Evolutionary conservation across 2,113 vertebrate genomes (phyloP).

Genomic region (Hippoglossus stenolepis): DNA sequence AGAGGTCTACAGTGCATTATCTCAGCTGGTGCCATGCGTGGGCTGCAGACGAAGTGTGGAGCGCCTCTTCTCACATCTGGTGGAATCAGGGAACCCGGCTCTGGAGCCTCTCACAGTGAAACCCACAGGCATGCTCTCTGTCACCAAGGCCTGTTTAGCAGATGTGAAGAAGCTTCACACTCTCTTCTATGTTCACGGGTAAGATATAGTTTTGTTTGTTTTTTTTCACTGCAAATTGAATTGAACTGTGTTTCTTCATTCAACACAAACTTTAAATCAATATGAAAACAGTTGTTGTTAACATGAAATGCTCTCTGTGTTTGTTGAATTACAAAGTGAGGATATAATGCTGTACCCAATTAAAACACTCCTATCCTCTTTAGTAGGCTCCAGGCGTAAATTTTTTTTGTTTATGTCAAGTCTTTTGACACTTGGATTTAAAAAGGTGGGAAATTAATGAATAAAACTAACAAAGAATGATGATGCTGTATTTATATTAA

Average conservation of each 20-base stretch:
- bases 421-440: not conserved
- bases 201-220: slow-evolving; percentile 58
- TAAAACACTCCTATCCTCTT: no score
- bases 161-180: slow-evolving; percentile 94
- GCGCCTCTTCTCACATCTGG: slow-evolving; percentile 94
- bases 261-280: not conserved
- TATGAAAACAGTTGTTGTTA: not conserved
- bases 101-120: slow-evolving; percentile 94
- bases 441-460: no score
- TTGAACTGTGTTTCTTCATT: no score
- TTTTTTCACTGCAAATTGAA: no score
- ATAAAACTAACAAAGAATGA: not conserved
- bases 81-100: slow-evolving; percentile 93
- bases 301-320: not conserved
- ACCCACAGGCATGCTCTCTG: slow-evolving; percentile 90
- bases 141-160: slow-evolving; percentile 90
- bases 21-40: slow-evolving; percentile 95
- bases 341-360: no score
- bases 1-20: slow-evolving; percentile 90
- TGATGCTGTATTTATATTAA: not conserved
- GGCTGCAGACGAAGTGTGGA: slow-evolving; percentile 97
- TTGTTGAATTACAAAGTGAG: no score
- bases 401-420: not conserved
- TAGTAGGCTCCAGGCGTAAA: not conserved
- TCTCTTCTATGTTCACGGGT: slow-evolving; percentile 96